These are phyloP conservation scores for Hirtodrosophila alboralis DNA, from an alignment of 2,888 invertebrate genomes.

Conservation along the genomic window DNA sequence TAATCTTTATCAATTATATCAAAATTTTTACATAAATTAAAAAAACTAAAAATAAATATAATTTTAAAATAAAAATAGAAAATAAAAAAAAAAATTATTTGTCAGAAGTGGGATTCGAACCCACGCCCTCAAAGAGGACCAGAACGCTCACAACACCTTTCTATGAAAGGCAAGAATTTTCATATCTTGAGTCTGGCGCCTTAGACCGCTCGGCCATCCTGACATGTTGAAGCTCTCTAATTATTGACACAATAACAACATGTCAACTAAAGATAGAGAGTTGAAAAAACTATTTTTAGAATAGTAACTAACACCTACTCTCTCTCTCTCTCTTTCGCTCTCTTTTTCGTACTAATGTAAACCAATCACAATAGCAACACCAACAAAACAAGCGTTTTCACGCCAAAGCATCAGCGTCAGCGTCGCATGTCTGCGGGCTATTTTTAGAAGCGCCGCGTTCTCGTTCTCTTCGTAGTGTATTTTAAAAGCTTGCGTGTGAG, in stretches of 20 bases:
- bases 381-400: constrained; percentile 66
- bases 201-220: constrained; percentile 83
- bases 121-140: constrained; percentile 84
- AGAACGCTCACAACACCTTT: constrained; percentile 76
- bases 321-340: no score
- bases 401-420: constrained; percentile 29
- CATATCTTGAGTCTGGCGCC: constrained; percentile 81
- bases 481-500: constrained; percentile 51
- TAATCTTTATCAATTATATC: background rate
- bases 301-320: constrained; percentile 2
- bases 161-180: constrained; percentile 61
- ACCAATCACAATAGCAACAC: constrained; percentile 12
- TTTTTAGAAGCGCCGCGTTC: constrained; percentile 54
- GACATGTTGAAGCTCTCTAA: constrained; percentile 48
- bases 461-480: constrained; percentile 7
- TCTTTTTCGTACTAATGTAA: background rate
- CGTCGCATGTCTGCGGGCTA: constrained; percentile 65
- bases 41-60: constrained; percentile 2
- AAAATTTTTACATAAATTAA: background rate
- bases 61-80: constrained; percentile 5
- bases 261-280: background rate
- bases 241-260: background rate
- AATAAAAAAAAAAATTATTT: constrained; percentile 46
- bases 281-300: constrained; percentile 18
- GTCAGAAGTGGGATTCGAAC: constrained; percentile 84